Evolutionary conservation across 2,888 invertebrate species (phyloP), one percentile per base, ranked within the genome.

Genomic region (Asteroscopus sphinx): DNA sequence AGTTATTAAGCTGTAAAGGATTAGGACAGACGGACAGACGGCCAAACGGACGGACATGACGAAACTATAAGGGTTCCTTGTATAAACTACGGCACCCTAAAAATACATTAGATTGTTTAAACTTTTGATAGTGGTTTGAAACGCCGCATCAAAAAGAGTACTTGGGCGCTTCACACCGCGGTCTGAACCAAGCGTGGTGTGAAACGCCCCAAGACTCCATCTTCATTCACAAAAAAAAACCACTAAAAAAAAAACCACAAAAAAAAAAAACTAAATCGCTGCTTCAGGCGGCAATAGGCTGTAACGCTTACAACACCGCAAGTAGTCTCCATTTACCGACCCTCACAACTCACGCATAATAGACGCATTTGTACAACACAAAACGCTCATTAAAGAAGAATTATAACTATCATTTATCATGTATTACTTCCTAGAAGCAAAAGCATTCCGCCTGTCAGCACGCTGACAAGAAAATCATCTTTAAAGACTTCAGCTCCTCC

Each of bases 381-480:
- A 87, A 86, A 86, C 79, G 75, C 81, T 90, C 84, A 88, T 90
- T 87, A 89, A 80, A 83, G 76, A 72, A 65, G 74, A 66, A 82
- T 87, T 81, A 85, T 82, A 80, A 76, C 80, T 77, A 86, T 81
- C 86, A 91, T 87, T 85, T 80, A 89, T 88, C 86, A 85, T 68
- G 55, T 57, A 63, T 69, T 69, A 72, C 81, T 88, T 87, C 86
- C 87, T 85, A 82, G 82, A 81, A 83, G 77, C 75, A 77, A 82
- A 83, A 81, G 81, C 81, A 83, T 86, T 82, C 85, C 80, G 68
- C 64, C 84, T 83, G 88, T 90, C 91, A 87, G 67, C 89, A 67
- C 30, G 71, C 76, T 86, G 90, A 90, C 89, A 87, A 82, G 87
- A 87, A 88, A 86, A 90, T 88, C 87, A 83, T 85, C 80, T 80